Conservation (phyloP, 1,140 invertebrate species). For the Teleopsis dalmanni region DNA sequence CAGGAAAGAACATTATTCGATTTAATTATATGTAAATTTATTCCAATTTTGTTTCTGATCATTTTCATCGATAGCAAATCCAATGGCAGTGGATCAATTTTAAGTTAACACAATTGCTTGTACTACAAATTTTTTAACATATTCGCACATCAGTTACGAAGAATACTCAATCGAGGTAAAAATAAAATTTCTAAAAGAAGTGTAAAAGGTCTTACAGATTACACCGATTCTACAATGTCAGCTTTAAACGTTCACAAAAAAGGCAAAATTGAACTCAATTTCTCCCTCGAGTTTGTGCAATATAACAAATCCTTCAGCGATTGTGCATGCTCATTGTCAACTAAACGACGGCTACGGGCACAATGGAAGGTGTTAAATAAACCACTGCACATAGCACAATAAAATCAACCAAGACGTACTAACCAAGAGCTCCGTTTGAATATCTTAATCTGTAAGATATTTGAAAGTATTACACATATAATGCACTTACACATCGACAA, state of each 20-base stretch:
- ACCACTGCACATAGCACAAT: no score
- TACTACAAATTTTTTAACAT: constrained; percentile 37
- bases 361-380: constrained; percentile 10
- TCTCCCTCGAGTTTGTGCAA: constrained; percentile 4
- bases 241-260: neutral
- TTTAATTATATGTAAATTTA: no score
- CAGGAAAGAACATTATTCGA: no score
- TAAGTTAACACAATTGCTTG: constrained; percentile 30
- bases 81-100: constrained; percentile 1
- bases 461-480: no score
- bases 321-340: constrained; percentile 8
- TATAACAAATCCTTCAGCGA: no score
- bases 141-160: constrained; percentile 43
- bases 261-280: constrained; percentile 9
- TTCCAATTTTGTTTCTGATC: no score
- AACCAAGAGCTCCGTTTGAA: constrained; percentile 27
- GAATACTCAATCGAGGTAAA: constrained; percentile 22
- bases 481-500: no score
- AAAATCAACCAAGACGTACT: neutral
- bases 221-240: neutral
- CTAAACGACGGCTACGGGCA: no score
- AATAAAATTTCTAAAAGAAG: no score
- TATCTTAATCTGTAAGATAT: constrained; percentile 43
- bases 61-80: no score
- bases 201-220: no score